Conservation (phyloP, 2,797 vertebrate genomes). For the Falco berigora region DNA sequence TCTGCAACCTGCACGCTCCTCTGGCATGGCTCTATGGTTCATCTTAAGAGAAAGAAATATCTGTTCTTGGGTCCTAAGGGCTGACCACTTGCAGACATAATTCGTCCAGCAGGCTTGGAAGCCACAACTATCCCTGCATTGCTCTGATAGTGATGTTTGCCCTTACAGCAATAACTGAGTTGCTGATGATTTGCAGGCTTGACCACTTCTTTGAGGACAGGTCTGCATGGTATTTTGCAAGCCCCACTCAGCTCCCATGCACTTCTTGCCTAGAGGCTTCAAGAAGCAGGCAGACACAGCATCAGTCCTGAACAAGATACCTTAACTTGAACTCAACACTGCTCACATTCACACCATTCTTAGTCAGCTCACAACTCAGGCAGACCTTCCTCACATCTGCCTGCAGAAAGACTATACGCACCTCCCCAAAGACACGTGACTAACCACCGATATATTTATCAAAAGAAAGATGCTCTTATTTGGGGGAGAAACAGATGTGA, state of each 20-base stretch:
- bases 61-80: background rate
- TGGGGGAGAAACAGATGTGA: constrained; percentile 1
- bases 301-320: background rate
- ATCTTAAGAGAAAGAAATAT: background rate
- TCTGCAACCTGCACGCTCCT: background rate
- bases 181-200: background rate
- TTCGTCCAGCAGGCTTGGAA: background rate
- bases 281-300: background rate
- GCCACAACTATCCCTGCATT: background rate
- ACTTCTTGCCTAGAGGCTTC: background rate
- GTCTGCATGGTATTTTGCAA: background rate
- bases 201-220: background rate
- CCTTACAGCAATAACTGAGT: background rate
- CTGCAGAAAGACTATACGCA: background rate
- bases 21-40: background rate
- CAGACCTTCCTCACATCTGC: background rate
- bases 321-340: background rate
- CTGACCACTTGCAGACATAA: background rate
- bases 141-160: background rate
- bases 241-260: background rate
- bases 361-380: background rate
- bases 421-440: background rate
- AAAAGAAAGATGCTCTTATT: background rate
- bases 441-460: background rate
- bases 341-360: accelerated